A percentile compares a stretch with the other conserved stretches of the same genome.
Conservation (phyloP, 30 jellyfish, hydroid and myxozoan genomes). For the Aurelia aurita complex sp. Pacific region DNA sequence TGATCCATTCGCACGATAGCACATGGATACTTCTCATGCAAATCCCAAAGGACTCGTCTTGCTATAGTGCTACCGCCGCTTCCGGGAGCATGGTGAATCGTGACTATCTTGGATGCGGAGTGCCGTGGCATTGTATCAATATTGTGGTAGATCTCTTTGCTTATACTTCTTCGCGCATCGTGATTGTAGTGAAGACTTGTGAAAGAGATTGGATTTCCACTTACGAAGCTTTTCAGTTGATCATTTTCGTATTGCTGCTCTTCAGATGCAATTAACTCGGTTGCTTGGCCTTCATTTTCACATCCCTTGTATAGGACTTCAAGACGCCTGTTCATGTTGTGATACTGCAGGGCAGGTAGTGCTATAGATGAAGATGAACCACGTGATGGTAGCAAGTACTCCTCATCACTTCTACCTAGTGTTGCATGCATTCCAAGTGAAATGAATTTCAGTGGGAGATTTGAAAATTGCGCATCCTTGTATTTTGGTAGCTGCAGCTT, state of each 20-base stretch:
- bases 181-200: slow-evolving; percentile 31
- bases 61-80: slow-evolving; percentile 63
- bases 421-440: slow-evolving; percentile 6
- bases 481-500: slow-evolving; percentile 4
- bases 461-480: not conserved
- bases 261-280: slow-evolving; percentile 7
- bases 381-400: slow-evolving; percentile 38
- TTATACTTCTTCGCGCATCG: slow-evolving; percentile 27
- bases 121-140: not conserved
- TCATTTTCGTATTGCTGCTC: slow-evolving; percentile 12
- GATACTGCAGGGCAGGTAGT: not conserved
- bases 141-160: not conserved
- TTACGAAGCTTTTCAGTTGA: slow-evolving; percentile 26
- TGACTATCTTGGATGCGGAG: slow-evolving; percentile 22
- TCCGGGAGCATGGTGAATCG: slow-evolving; percentile 48
- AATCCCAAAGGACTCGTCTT: slow-evolving; percentile 47
- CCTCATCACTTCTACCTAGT: slow-evolving; percentile 10
- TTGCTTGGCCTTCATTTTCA: slow-evolving; percentile 24
- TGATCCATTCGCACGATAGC: slow-evolving; percentile 19
- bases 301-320: slow-evolving; percentile 48
- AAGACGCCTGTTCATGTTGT: slow-evolving; percentile 3
- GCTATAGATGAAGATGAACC: not conserved
- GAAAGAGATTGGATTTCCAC: slow-evolving; percentile 42
- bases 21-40: slow-evolving; percentile 34
- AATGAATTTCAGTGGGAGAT: slow-evolving; percentile 18